Evolutionary conservation across 1,140 invertebrate genomes (phyloP), one percentile per base, ranked within the genome.

Genomic region (Campoletis sonorensis): DNA sequence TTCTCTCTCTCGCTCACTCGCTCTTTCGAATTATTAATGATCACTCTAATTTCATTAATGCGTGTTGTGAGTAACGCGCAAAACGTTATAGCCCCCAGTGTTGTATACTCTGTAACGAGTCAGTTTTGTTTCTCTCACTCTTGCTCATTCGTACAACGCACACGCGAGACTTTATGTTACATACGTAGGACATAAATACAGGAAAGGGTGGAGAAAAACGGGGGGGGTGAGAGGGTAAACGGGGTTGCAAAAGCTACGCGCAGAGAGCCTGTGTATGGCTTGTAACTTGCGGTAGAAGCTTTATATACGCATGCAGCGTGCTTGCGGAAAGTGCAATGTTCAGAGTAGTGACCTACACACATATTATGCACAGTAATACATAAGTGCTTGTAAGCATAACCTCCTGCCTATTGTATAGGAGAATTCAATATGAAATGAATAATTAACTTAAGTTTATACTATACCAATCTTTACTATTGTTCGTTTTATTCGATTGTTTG

Each of bases 41-140:
- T 58, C 75, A 73, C 37, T 82, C 72, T 82, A 82, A 82, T 82
- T 82, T 82, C 81, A 82, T 82, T 79, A 82, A 79, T 72, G 64
- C 70, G 58, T 49, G 81, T 37, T 51, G 51, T 78, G 72, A 75
- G 72, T 75, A 75, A 75, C 72, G 72, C 45, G 72, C 21, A 49
- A 30, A 75, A 54, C 49, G 49, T 75, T 75, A 75, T 54, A 75
- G 72, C 37, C 37, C 16, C 23, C 26, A 75, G 67, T 27, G 27
- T 18, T 70, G 4, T 70, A 70, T 33, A 33, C 27, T n/a, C n/a
- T 5, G 2, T 70, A 33, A 45, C 30, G 30, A 30, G 27, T 33
- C 13, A 30, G 26, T 33, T 70, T 21, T 33, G 27, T 70, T 15
- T 70, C 26, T 33, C 26, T 70, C 67, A 33, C 30, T 70, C 67